Evolutionary conservation across 2,888 invertebrate species (phyloP).

Genomic region (Troides helena): DNA sequence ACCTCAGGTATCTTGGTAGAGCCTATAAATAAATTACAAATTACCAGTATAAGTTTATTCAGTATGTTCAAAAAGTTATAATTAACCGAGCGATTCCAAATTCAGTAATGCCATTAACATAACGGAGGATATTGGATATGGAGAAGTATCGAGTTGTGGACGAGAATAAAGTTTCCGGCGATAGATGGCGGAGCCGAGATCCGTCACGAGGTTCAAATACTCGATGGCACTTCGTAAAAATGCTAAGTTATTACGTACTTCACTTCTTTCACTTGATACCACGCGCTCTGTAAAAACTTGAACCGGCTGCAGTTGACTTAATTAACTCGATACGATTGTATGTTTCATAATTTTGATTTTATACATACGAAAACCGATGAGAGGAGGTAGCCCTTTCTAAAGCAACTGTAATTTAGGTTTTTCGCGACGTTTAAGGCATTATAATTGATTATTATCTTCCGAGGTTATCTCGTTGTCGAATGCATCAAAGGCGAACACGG

Average conservation of each 20-base stretch:
- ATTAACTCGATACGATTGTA: conserved; percentile 36
- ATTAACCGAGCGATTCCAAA: too few species aligned
- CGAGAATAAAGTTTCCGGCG: not conserved
- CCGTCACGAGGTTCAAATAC: conserved; percentile 39
- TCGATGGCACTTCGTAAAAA: conserved; percentile 37
- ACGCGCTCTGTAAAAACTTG: conserved; percentile 36
- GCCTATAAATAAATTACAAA: too few species aligned
- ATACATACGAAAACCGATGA: conserved; percentile 46
- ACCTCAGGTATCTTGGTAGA: too few species aligned
- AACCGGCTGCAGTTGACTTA: conserved; percentile 37
- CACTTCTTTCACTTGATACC: conserved; percentile 34
- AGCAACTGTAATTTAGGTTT: conserved; percentile 45
- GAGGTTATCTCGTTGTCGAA: conserved; percentile 34
- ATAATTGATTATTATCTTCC: conserved; percentile 35
- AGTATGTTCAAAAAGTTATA: too few species aligned
- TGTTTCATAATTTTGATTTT: conserved; percentile 39
- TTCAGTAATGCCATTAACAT: too few species aligned
- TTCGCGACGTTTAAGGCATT: conserved; percentile 49
- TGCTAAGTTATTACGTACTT: conserved; percentile 34
- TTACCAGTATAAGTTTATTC: too few species aligned
- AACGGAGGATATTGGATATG: too few species aligned
- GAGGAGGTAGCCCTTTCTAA: conserved; percentile 42
- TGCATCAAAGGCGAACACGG: conserved; percentile 30
- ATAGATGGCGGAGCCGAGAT: conserved; percentile 39
- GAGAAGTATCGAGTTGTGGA: not conserved